Conservation (phyloP, 1,140 invertebrate species). For the Rhyacophila brunnea region DNA sequence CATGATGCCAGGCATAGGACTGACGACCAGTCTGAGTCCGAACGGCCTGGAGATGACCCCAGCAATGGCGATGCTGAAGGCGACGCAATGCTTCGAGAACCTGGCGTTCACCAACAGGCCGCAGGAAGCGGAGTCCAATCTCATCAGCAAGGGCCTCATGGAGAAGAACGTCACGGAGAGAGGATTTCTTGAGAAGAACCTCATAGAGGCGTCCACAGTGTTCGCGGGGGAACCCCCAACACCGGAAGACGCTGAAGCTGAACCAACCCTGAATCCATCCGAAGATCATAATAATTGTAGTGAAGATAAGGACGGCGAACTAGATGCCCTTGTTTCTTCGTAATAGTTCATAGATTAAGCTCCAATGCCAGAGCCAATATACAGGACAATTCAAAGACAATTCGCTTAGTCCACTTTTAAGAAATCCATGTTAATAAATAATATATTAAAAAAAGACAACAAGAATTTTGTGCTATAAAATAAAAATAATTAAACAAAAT, state of each 20-base stretch:
- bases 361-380: too few species aligned
- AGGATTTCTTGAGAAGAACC: conserved; percentile 35
- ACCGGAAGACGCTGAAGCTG: background rate
- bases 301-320: conserved; percentile 26
- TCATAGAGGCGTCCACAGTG: background rate
- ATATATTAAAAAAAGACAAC: too few species aligned
- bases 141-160: conserved; percentile 45
- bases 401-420: too few species aligned
- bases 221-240: background rate
- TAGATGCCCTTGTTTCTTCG: conserved; percentile 23
- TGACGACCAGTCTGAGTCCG: conserved; percentile 47
- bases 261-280: conserved; percentile 17
- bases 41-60: conserved; percentile 52
- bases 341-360: conserved; percentile 6
- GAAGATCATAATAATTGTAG: conserved; percentile 25
- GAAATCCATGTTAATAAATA: too few species aligned
- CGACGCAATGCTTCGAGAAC: conserved; percentile 54
- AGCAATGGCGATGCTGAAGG: conserved; percentile 53
- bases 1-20: conserved; percentile 51
- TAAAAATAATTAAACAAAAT: too few species aligned
- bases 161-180: conserved; percentile 45
- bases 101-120: conserved; percentile 48
- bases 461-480: too few species aligned
- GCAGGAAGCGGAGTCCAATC: conserved; percentile 37
- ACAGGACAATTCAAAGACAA: too few species aligned